phyloP scores from a whole-genome alignment of 1,140 invertebrate species.

The Sarcophaga bullata region DNA sequence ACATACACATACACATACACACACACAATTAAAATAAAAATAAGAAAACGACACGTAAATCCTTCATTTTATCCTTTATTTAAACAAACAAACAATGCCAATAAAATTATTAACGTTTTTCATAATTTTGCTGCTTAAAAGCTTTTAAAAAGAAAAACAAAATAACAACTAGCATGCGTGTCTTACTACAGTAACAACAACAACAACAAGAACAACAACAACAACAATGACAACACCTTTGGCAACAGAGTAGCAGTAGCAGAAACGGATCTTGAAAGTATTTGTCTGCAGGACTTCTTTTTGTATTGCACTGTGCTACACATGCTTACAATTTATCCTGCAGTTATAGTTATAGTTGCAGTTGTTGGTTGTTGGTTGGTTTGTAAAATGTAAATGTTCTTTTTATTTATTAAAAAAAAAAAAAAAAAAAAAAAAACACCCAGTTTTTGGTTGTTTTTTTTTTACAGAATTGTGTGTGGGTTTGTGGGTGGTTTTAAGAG shows the following conservation, averaged over 20 bases:
- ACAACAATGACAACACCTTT: background rate
- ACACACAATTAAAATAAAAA: background rate
- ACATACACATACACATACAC: background rate
- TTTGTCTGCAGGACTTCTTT: too few relatives aligned
- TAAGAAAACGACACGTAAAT: background rate
- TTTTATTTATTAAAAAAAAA: too few relatives aligned
- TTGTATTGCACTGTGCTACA: too few relatives aligned
- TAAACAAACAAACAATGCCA: background rate
- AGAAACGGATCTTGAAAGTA: too few relatives aligned
- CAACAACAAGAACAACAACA: background rate
- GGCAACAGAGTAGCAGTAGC: background rate
- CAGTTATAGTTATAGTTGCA: too few relatives aligned
- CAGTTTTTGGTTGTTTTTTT: background rate
- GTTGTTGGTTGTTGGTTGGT: too few relatives aligned
- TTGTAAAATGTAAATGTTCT: too few relatives aligned
- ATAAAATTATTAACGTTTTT: slow-evolving; percentile 12
- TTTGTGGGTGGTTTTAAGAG: slow-evolving; percentile 14
- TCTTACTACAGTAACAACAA: background rate
- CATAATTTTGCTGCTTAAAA: slow-evolving; percentile 13
- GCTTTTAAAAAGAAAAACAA: too few relatives aligned
- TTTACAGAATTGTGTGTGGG: background rate
- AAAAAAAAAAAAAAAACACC: too few relatives aligned
- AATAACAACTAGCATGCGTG: too few relatives aligned
- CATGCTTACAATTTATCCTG: too few relatives aligned
- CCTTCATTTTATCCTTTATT: too few relatives aligned